Evolutionary conservation across 2,888 invertebrate genomes (phyloP), one percentile per base, ranked within the genome.

Genomic region (Heteromurus nitidus): DNA sequence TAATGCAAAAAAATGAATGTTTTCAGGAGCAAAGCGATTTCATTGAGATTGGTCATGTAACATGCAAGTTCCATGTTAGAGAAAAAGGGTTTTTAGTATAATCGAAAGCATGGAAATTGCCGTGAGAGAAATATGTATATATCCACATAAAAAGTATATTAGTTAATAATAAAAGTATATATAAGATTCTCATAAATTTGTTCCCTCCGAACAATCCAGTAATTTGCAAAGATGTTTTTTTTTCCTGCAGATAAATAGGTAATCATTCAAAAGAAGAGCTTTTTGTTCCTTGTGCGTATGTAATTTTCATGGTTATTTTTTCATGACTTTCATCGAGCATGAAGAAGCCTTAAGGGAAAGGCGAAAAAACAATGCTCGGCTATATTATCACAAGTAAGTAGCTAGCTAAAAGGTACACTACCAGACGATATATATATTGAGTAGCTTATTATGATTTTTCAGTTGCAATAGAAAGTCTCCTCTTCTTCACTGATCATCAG

Each of bases 271-370:
- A n/a, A n/a, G n/a, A 36, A 36, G 36, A 9, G 5, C 5, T 13
- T 9, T 9, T 13, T 36, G 5, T 36, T 36, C 36, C 36, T 13
- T 36, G 5, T 13, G 13, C 5, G 36, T 36, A 36, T 5, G 36
- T 69, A 62, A 70, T 70, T 79, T 79, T 79, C 79, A 69, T 65
- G 69, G 79, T 68, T 77, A 70, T 53, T 42, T 73, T 70, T 72
- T 80, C 79, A 80, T 70, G 80, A 80, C 53, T 73, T 79, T 67
- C 80, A 58, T 73, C 73, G 64, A 31, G 20, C 42, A n/a, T 67
- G 47, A 60, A 26, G 70, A 65, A 80, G 72, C 72, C 72, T 80
- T 72, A 67, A 80, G 80, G 72, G 70, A 79, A 79, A 79, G 67
- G 16, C 62, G 53, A 73, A 73, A n/a, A 47, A 20, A n/a, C n/a